These are phyloP conservation scores for Aphelenchoides avenae DNA, from an alignment of 1,140 invertebrate genomes.

Conservation along the genomic window DNA sequence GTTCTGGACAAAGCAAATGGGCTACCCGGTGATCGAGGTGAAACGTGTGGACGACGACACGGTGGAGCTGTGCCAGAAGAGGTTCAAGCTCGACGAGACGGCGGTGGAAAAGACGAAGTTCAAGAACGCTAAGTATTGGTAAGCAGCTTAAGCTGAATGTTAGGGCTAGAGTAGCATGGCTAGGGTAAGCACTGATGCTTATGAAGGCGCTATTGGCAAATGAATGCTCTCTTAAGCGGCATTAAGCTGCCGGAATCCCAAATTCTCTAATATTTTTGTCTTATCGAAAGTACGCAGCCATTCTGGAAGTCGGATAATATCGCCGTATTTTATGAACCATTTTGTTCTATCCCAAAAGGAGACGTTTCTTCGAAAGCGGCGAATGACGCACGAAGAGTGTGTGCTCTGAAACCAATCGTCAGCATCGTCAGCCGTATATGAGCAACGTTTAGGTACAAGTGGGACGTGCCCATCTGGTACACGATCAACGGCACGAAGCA, in stretches of 20 bases:
- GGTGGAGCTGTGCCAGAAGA: conserved; percentile 46
- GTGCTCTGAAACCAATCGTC: too few relatives aligned
- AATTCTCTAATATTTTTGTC: too few relatives aligned
- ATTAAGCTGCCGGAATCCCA: too few relatives aligned
- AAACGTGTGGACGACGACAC: conserved; percentile 34
- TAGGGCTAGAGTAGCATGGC: too few relatives aligned
- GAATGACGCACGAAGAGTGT: conserved; percentile 11
- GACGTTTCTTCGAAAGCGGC: background rate
- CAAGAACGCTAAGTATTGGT: conserved; percentile 37
- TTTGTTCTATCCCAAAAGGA: conserved; percentile 1
- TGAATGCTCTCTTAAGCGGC: too few relatives aligned
- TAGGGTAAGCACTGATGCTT: too few relatives aligned
- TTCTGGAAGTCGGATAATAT: too few relatives aligned
- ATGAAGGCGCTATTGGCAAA: too few relatives aligned
- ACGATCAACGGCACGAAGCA: conserved; percentile 32
- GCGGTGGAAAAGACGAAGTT: conserved; percentile 46
- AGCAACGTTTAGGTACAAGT: conserved; percentile 23
- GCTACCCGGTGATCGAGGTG: conserved; percentile 50
- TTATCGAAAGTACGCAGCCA: too few relatives aligned
- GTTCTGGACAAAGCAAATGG: conserved; percentile 54
- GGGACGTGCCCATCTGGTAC: conserved; percentile 47
- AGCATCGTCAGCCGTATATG: background rate
- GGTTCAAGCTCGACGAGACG: conserved; percentile 55
- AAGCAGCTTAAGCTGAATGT: too few relatives aligned
- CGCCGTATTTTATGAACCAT: too few relatives aligned